Percentiles rank a stretch among this genome's conserved stretches.
Conservation (phyloP, 1,140 invertebrate species). For the Triops longicaudatus region DNA sequence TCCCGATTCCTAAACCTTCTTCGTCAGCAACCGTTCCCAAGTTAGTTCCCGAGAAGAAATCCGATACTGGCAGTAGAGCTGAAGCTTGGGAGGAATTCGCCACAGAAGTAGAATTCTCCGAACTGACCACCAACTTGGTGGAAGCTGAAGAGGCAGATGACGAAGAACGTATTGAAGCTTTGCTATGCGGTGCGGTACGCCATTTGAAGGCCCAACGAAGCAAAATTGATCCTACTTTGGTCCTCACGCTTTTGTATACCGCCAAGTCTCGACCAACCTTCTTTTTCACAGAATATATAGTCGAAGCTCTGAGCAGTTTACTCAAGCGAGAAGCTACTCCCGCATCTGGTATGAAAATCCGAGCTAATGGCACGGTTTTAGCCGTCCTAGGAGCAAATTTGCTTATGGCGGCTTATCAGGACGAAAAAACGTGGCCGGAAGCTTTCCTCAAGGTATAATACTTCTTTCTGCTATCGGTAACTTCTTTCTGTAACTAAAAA, state of each 20-base stretch:
- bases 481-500: not conserved
- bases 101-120: conserved; percentile 22
- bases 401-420: conserved; percentile 65
- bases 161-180: conserved; percentile 43
- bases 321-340: conserved; percentile 63
- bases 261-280: conserved; percentile 68
- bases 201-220: conserved; percentile 42
- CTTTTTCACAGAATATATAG: conserved; percentile 68
- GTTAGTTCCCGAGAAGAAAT: not conserved
- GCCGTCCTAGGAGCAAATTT: conserved; percentile 79
- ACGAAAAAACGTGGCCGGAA: conserved; percentile 67
- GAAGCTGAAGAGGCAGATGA: conserved; percentile 42
- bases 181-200: conserved; percentile 48
- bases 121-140: conserved; percentile 32
- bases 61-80: not conserved
- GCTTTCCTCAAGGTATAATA: conserved; percentile 56
- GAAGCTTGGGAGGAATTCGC: conserved; percentile 29
- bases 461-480: not conserved
- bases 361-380: conserved; percentile 60
- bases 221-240: conserved; percentile 72
- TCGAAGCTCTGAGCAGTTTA: conserved; percentile 70
- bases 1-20: not conserved
- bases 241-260: conserved; percentile 69
- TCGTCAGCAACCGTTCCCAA: not conserved
- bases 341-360: conserved; percentile 55